These are phyloP conservation scores for Tenualosa thibaudeaui DNA, from an alignment of 2,797 vertebrate genomes.

Conservation along the genomic window DNA sequence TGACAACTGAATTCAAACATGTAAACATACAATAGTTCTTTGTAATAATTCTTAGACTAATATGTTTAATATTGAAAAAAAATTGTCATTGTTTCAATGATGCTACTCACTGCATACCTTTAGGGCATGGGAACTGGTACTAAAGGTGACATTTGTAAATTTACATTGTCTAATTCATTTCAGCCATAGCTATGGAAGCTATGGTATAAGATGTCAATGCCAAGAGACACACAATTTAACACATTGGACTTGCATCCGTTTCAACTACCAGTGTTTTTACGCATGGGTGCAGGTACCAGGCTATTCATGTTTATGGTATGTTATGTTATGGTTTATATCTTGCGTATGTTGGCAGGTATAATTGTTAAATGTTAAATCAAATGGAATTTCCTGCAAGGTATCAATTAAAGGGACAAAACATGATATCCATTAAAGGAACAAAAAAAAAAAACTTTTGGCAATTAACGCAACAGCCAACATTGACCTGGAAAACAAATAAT, in stretches of 20 bases:
- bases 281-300: not conserved
- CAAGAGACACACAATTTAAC: not conserved
- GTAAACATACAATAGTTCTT: not conserved
- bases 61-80: not conserved
- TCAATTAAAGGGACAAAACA: not conserved
- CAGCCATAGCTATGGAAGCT: not conserved
- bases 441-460: slow-evolving; percentile 32
- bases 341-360: not conserved
- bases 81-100: not conserved
- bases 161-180: not conserved
- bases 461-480: not conserved
- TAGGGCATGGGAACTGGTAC: not conserved
- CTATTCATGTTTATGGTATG: not conserved
- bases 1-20: not conserved
- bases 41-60: too few relatives aligned
- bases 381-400: not conserved
- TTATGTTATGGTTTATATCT: too few relatives aligned
- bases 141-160: not conserved
- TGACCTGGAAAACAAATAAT: not conserved
- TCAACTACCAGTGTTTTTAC: not conserved
- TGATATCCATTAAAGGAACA: not conserved
- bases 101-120: not conserved
- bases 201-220: not conserved
- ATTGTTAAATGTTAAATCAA: not conserved
- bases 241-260: not conserved